A percentile compares a stretch with the other conserved stretches of the same genome.
phyloP scores from a whole-genome alignment of 2,113 vertebrate genomes.

The Scomber japonicus region DNA sequence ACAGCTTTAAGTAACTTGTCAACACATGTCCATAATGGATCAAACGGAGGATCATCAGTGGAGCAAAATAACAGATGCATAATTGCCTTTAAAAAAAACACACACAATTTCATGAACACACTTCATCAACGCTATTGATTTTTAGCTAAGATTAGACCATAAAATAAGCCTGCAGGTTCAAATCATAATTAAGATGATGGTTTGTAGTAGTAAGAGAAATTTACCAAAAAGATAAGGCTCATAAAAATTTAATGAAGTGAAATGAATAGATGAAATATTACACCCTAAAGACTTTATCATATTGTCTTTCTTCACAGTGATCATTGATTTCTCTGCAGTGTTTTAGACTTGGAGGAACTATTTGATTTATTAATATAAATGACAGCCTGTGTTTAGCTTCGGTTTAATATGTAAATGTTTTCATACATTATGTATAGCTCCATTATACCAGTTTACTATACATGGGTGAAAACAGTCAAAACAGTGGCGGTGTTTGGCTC shows the following conservation, averaged over 20 bases:
- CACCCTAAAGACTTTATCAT: conserved; percentile 43
- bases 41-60: conserved; percentile 42
- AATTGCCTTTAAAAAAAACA: conserved; percentile 47
- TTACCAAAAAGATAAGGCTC: conserved; percentile 49
- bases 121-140: conserved; percentile 43
- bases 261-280: conserved; percentile 56
- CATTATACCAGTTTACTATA: not conserved
- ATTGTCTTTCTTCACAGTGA: conserved; percentile 33
- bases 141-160: conserved; percentile 36
- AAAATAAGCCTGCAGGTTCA: conserved; percentile 55
- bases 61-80: conserved; percentile 60
- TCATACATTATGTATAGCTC: not conserved
- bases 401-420: not conserved
- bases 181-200: conserved; percentile 58
- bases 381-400: not conserved
- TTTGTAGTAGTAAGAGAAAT: conserved; percentile 43
- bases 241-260: conserved; percentile 55
- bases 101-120: conserved; percentile 45
- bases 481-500: too few species aligned
- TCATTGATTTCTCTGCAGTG: conserved; percentile 41
- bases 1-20: not conserved
- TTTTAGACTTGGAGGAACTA: conserved; percentile 18
- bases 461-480: not conserved
- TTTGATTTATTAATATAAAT: conserved; percentile 31
- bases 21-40: conserved; percentile 22